Evolutionary conservation across 2,113 vertebrate species (phyloP).

Genomic region (Copsychus sechellarum): DNA sequence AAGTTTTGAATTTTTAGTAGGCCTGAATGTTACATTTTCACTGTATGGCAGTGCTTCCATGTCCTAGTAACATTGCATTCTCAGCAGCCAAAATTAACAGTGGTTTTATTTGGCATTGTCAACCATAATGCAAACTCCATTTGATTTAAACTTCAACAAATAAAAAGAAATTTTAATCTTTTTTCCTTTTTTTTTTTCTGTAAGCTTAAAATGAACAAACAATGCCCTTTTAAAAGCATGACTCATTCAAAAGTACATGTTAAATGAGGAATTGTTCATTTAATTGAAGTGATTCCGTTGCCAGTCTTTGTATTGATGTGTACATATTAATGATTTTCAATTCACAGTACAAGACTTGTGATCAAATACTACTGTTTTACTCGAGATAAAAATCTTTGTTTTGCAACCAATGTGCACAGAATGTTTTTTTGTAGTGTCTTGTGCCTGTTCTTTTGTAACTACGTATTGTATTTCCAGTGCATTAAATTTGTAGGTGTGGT

Average conservation of each 20-base stretch:
- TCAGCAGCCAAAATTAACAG: neutral
- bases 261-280: conserved; percentile 18
- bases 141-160: neutral
- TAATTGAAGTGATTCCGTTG: conserved; percentile 28
- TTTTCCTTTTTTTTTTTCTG: neutral
- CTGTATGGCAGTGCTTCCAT: neutral
- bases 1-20: neutral
- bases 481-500: conserved; percentile 33
- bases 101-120: neutral
- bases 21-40: neutral
- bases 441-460: conserved; percentile 36
- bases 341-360: neutral
- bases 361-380: neutral
- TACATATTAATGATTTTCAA: neutral
- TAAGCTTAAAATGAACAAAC: conserved; percentile 23
- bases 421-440: conserved; percentile 40
- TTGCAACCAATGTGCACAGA: conserved; percentile 45
- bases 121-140: neutral
- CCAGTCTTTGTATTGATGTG: conserved; percentile 15
- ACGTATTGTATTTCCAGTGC: conserved; percentile 51
- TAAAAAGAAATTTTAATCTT: neutral
- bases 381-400: conserved; percentile 50
- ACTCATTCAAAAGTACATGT: conserved; percentile 8
- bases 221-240: neutral
- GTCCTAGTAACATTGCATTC: neutral